phyloP scores from a whole-genome alignment of 2,113 vertebrate genomes.

The Dunckerocampus dactyliophorus region DNA sequence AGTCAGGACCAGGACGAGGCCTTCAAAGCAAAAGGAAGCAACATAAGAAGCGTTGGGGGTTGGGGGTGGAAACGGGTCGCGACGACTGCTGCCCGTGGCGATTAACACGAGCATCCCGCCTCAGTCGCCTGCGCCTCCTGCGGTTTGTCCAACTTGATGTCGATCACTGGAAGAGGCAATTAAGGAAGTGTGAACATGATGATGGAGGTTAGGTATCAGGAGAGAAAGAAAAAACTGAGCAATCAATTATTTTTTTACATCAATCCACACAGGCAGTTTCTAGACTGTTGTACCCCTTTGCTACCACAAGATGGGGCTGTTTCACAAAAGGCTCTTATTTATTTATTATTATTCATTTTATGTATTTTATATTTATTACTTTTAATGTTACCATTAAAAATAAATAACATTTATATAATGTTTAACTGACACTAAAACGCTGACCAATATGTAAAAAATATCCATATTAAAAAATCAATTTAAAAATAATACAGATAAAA shows the following conservation, averaged over 20 bases:
- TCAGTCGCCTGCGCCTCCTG: conserved; percentile 83
- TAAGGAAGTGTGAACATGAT: conserved; percentile 62
- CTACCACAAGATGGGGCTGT: conserved; percentile 35
- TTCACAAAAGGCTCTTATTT: background rate
- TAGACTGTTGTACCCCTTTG: background rate
- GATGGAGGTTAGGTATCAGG: background rate
- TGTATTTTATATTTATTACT: too few species aligned
- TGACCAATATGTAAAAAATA: too few species aligned
- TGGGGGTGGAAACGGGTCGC: conserved; percentile 58
- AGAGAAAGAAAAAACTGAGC: background rate
- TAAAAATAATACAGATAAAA: too few species aligned
- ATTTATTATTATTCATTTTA: too few species aligned
- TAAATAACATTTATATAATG: too few species aligned
- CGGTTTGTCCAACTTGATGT: conserved; percentile 90
- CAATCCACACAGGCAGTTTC: too few species aligned
- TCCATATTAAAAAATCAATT: too few species aligned
- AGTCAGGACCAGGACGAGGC: conserved; percentile 56
- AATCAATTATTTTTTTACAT: too few species aligned
- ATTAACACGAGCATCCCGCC: conserved; percentile 89
- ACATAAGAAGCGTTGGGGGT: conserved; percentile 75
- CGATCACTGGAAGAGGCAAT: conserved; percentile 79
- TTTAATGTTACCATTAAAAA: too few species aligned
- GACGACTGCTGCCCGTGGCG: conserved; percentile 29
- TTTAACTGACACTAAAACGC: too few species aligned
- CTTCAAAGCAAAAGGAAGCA: conserved; percentile 81